Evolutionary conservation across 2,888 invertebrate species (phyloP).

Genomic region (Mesopsocus fuscifrons): DNA sequence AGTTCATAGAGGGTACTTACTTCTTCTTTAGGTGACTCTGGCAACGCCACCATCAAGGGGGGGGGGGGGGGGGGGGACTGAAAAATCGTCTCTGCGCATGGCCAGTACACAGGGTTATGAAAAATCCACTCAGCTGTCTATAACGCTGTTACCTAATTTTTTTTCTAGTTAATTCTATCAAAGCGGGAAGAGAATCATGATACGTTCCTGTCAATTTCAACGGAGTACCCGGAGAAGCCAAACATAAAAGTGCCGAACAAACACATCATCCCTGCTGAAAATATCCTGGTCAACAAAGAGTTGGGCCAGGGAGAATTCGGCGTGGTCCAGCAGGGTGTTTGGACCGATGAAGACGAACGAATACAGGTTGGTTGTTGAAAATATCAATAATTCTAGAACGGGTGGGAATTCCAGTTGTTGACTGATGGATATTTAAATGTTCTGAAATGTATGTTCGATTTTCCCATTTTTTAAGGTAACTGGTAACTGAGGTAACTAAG

Average conservation of each 20-base stretch:
- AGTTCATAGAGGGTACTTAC: too few species aligned
- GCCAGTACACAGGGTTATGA: too few species aligned
- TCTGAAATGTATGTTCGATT: neutral
- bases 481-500: too few species aligned
- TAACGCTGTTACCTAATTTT: too few species aligned
- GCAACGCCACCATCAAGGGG: too few species aligned
- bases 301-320: constrained; percentile 96
- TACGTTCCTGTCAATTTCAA: constrained; percentile 17
- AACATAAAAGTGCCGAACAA: constrained; percentile 51
- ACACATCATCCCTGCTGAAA: constrained; percentile 72
- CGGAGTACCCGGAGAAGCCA: constrained; percentile 24
- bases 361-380: constrained; percentile 23
- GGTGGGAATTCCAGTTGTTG: too few species aligned
- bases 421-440: too few species aligned
- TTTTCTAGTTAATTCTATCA: constrained; percentile 24
- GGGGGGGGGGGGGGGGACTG: too few species aligned
- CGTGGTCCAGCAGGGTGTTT: constrained; percentile 92
- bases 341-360: constrained; percentile 86
- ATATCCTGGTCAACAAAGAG: constrained; percentile 84
- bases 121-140: too few species aligned
- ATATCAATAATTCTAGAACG: too few species aligned
- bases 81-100: too few species aligned
- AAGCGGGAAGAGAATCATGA: constrained; percentile 23
- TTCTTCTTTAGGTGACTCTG: too few species aligned
- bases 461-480: neutral